Evolutionary conservation across 1,140 invertebrate species (phyloP).

Genomic region (Sinella curviseta): DNA sequence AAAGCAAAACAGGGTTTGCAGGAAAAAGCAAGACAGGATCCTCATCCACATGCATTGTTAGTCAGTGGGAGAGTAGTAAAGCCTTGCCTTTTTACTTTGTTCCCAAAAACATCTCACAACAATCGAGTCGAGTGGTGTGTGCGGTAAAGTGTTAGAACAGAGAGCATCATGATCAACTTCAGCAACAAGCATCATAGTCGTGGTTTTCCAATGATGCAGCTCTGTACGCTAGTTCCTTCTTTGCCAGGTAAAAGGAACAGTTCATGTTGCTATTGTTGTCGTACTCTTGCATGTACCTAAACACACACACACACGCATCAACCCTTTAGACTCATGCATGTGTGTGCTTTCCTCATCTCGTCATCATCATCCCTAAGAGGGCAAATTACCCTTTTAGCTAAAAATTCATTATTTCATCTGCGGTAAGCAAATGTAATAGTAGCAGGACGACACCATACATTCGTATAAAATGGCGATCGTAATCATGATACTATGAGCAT

Average conservation of each 20-base stretch:
- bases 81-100: neutral
- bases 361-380: slow-evolving; percentile 29
- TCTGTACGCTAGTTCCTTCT: neutral
- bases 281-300: neutral
- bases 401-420: slow-evolving; percentile 44
- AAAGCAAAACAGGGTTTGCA: slow-evolving; percentile 15
- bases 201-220: neutral
- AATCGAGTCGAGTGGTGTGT: too few species aligned
- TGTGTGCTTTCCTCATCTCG: neutral
- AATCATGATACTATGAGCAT: too few species aligned
- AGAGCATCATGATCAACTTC: neutral
- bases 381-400: slow-evolving; percentile 46
- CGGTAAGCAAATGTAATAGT: neutral
- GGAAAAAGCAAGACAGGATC: slow-evolving; percentile 6
- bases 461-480: too few species aligned
- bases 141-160: neutral
- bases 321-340: neutral
- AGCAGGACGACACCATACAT: too few species aligned
- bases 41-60: neutral
- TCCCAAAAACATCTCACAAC: too few species aligned
- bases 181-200: too few species aligned
- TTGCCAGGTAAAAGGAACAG: neutral
- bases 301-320: neutral
- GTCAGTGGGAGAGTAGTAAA: neutral
- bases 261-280: neutral